Base-by-base conservation (phyloP, 2,888 invertebrate species). In the Clepsis dumicolana region DNA sequence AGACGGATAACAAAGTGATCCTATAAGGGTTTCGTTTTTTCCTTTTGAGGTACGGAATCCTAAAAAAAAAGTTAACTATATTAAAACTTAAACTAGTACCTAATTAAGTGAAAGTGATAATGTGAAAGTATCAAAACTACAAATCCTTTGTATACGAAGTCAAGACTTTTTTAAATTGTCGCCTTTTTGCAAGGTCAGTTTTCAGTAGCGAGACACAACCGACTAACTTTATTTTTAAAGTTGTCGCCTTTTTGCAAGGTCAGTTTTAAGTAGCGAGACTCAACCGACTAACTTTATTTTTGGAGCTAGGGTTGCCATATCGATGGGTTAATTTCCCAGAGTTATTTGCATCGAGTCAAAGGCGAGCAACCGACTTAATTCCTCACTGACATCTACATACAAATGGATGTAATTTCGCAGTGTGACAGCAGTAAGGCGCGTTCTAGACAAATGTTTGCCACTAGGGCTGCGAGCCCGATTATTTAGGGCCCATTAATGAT, bases 341-440 rank as follows among this genome's bases (percentile, higher is more conserved):
- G 84, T 88, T 88, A 92, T 91, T 87, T 87, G 87, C 89, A 84
- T 85, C 80, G 80, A 84, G 84, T 84, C 87, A 86, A 88, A 88
- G 85, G 83, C 84, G 72, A 72, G 71, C 65, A 54, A 44, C 65
- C 72, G 84, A 84, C 84, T 88, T 88, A 88, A 88, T 86, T 85
- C 83, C 81, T 80, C 81, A 78, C 85, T 89, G 89, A 90, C 84
- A 83, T 84, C 83, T 84, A 82, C 81, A 91, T 92, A 90, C 86
- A 91, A 91, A 93, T 91, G 90, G 87, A 80, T 84, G 89, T 91
- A 91, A 92, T 93, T 90, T 89, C 85, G 85, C 84, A 82, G 81
- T 80, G 88, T 85, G 90, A 90, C 91, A 89, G 82, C 87, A 89
- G 87, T 85, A 82, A 83, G 86, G 87, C 86, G 80, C 78, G 73